Conservation (phyloP, 2,888 invertebrate species). For the Amaurobius ferox region DNA sequence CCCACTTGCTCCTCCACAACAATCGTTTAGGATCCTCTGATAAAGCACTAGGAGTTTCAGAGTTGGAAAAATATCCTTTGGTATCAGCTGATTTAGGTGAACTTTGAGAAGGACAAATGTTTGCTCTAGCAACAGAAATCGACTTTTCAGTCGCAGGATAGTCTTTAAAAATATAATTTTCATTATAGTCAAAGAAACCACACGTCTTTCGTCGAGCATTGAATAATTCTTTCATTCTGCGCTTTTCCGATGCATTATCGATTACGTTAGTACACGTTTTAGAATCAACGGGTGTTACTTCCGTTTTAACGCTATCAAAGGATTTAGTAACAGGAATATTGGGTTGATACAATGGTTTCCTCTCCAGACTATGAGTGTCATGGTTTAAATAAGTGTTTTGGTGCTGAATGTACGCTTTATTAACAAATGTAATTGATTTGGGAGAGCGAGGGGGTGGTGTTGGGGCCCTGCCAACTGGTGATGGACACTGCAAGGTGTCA, state of each 20-base stretch:
- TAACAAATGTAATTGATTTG: conserved; percentile 58
- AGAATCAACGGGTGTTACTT: not conserved
- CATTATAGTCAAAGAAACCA: conserved; percentile 51
- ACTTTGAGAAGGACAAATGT: conserved; percentile 5
- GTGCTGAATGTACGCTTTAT: conserved; percentile 57
- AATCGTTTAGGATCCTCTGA: conserved; percentile 18
- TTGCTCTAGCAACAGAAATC: not conserved
- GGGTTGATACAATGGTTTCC: conserved; percentile 11
- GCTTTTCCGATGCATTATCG: conserved; percentile 23
- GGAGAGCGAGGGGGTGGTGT: conserved; percentile 65
- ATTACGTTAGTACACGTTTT: not conserved
- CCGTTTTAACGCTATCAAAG: conserved; percentile 25
- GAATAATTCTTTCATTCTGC: conserved; percentile 36
- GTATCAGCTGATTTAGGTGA: conserved; percentile 19
- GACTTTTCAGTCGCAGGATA: not conserved
- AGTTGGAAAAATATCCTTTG: conserved; percentile 29
- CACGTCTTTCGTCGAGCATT: conserved; percentile 47
- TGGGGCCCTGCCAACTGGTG: conserved; percentile 48
- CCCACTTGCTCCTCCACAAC: conserved; percentile 41
- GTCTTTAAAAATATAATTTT: conserved; percentile 31
- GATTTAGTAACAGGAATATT: conserved; percentile 31
- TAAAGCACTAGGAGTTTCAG: conserved; percentile 20
- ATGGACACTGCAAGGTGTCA: conserved; percentile 17
- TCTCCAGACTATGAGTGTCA: conserved; percentile 35
- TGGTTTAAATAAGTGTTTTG: conserved; percentile 36